Evolutionary conservation across 2,113 vertebrate genomes (phyloP).

Genomic region (Brachionichthys hirsutus): DNA sequence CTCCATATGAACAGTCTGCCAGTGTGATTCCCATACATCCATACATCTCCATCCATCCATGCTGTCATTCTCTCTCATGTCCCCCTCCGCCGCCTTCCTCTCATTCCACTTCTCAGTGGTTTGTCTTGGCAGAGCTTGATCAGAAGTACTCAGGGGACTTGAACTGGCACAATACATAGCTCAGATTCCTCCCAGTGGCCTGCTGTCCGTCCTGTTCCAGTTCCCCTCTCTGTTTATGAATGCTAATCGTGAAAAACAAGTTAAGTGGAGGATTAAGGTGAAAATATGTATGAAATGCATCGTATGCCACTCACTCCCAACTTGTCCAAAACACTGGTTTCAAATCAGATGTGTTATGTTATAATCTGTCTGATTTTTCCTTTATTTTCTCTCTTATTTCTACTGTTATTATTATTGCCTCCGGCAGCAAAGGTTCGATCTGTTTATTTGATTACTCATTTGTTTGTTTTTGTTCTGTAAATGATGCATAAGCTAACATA

Average conservation of each 20-base stretch:
- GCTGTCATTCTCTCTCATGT: constrained; percentile 42
- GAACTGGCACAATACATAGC: constrained; percentile 38
- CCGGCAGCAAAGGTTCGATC: too few species aligned
- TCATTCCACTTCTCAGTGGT: constrained; percentile 35
- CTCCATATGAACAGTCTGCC: constrained; percentile 46
- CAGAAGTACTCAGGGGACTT: constrained; percentile 45
- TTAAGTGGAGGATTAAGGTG: constrained; percentile 19
- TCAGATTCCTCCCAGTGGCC: constrained; percentile 50
- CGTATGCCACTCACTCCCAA: too few species aligned
- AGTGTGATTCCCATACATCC: constrained; percentile 46
- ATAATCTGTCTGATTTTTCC: too few species aligned
- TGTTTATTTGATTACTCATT: too few species aligned
- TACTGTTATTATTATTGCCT: too few species aligned
- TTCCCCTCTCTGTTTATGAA: constrained; percentile 6
- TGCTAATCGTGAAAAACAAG: constrained; percentile 21
- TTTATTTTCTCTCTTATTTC: too few species aligned
- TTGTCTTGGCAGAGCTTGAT: constrained; percentile 61
- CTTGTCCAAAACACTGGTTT: too few species aligned
- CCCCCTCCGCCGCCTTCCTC: constrained; percentile 16
- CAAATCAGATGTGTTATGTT: too few species aligned
- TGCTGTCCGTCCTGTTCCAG: constrained; percentile 22
- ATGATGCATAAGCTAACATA: too few species aligned
- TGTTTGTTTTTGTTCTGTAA: too few species aligned
- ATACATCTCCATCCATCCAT: constrained; percentile 56
- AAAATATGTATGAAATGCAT: too few species aligned